phyloP scores from a whole-genome alignment of 1,140 invertebrate genomes.

The Saxidomus purpurata region DNA sequence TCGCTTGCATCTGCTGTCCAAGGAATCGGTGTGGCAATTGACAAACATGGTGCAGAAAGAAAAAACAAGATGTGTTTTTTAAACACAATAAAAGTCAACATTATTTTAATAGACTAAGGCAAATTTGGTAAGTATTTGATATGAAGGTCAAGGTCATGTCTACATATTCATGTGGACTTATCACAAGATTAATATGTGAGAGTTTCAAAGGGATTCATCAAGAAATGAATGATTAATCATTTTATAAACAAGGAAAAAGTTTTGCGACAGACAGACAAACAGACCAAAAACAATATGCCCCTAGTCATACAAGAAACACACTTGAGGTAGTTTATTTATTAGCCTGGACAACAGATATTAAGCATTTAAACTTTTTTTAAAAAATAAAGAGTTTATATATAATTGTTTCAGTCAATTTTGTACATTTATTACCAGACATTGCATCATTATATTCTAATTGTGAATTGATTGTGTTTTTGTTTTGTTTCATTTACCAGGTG shows the following conservation, averaged over 20 bases:
- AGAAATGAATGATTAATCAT: neutral
- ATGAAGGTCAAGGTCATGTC: neutral
- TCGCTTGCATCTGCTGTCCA: neutral
- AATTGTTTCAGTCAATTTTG: conserved; percentile 11
- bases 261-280: conserved; percentile 21
- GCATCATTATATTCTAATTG: conserved; percentile 16
- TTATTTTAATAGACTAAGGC: neutral
- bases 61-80: neutral
- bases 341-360: neutral
- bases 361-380: conserved; percentile 30
- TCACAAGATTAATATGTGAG: no score
- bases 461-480: conserved; percentile 19
- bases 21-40: conserved; percentile 7
- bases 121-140: conserved; percentile 8
- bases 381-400: conserved; percentile 7
- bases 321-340: neutral
- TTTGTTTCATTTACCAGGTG: neutral
- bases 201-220: neutral
- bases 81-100: conserved; percentile 22
- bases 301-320: neutral
- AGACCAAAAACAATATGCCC: no score
- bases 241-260: neutral
- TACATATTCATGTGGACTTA: neutral
- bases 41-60: conserved; percentile 10
- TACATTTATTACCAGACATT: conserved; percentile 21